Evolutionary conservation across 2,888 invertebrate genomes (phyloP).

Genomic region (Troilus luridus): DNA sequence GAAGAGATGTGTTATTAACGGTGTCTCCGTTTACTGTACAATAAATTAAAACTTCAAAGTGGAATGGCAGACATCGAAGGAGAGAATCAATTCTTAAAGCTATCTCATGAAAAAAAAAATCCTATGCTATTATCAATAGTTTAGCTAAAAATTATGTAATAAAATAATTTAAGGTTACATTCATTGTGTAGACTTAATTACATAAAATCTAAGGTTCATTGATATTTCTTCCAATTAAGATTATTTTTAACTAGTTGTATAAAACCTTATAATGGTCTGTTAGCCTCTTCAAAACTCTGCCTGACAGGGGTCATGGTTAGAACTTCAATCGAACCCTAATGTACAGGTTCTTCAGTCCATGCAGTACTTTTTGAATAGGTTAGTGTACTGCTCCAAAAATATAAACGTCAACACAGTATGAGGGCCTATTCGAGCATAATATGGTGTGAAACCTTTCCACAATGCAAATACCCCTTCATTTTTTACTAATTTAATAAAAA

Average conservation of each 20-base stretch:
- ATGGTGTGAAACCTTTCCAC: conserved; percentile 99
- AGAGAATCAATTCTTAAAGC: neutral
- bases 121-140: neutral
- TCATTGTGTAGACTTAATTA: neutral
- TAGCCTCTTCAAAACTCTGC: conserved; percentile 12
- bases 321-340: neutral
- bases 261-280: neutral
- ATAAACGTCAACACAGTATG: conserved; percentile 99
- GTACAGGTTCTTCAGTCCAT: neutral
- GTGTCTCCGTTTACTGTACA: neutral
- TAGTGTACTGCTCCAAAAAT: conserved; percentile 95
- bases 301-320: neutral
- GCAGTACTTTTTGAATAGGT: conserved; percentile 71
- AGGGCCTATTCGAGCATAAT: conserved; percentile 97
- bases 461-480: conserved; percentile 94
- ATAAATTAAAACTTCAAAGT: conserved; percentile 3
- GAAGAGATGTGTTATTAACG: neutral
- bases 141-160: neutral
- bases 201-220: neutral
- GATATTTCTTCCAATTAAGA: conserved; percentile 10
- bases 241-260: neutral
- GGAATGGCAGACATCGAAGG: neutral
- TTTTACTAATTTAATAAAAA: conserved; percentile 82
- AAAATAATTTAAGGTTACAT: neutral
- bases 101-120: neutral